Conservation (phyloP, 2,113 vertebrate genomes). For the Lipotes vexillifer region DNA sequence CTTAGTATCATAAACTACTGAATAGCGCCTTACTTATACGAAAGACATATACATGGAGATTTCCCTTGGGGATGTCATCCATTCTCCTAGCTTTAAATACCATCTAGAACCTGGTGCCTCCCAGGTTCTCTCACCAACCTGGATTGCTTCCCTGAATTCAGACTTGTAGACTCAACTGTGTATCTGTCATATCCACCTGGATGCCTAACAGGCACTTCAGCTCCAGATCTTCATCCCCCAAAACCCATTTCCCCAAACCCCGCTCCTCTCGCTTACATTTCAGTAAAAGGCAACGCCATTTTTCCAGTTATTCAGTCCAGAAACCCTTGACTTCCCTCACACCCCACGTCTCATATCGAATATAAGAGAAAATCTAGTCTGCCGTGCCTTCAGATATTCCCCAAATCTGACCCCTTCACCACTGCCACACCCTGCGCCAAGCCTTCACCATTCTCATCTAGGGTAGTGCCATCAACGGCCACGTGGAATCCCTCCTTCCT, state of each 20-base stretch:
- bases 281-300: not conserved
- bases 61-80: not conserved
- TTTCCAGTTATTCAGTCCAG: not conserved
- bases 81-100: not conserved
- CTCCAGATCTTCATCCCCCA: too few relatives aligned
- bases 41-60: not conserved
- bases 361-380: not conserved
- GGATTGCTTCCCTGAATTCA: not conserved
- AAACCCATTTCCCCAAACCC: not conserved
- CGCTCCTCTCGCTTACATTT: not conserved
- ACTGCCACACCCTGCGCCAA: not conserved
- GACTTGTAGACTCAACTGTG: not conserved
- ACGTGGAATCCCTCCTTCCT: too few relatives aligned
- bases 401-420: not conserved
- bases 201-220: too few relatives aligned
- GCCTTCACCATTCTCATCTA: too few relatives aligned
- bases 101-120: not conserved
- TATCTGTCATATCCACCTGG: fast-evolving
- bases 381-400: not conserved
- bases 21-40: not conserved
- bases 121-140: not conserved
- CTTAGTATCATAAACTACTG: not conserved
- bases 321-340: not conserved
- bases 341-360: not conserved
- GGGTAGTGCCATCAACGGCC: fast-evolving